Base-by-base conservation (phyloP, 2,888 invertebrate genomes). In the Microctonus hyperodae region DNA sequence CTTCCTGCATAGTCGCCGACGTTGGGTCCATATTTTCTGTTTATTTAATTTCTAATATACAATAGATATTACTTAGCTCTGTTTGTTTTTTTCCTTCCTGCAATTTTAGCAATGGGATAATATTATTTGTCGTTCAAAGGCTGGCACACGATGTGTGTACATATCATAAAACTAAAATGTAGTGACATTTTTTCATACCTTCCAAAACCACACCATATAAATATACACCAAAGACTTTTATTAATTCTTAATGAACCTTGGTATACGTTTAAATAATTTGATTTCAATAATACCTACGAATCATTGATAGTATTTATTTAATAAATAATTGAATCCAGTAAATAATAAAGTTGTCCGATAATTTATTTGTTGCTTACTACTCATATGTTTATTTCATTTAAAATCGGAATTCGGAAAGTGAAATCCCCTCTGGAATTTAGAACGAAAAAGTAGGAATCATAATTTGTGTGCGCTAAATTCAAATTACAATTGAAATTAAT, bases 1-100 rank as follows among this genome's bases (percentile, higher is more conserved):
- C 79, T 40, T 86, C 85, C 65, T 83, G 81, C 81, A 84, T 84
- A 68, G 77, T 71, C 68, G 80, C 78, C 79, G 80, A 81, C 70
- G 65, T 68, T 57, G 50, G 31, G 51, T 60, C 55, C 44, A 48
- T 69, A 35, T 51, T 53, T 50, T 10, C 25, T 4, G 44, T 31
- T 11, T 48, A 44, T 6, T 48, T 31, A 31, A 6, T 60, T 16
- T 31, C 40, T 1, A 60, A 11, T 20, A n/a, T n/a, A n/a, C n/a
- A n/a, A n/a, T n/a, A n/a, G n/a, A n/a, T n/a, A n/a, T n/a, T n/a
- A n/a, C 28, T 60, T 44, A 11, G 20, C 25, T 58, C 13, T 35
- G 2, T 33, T 37, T 58, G 13, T 58, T n/a, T 58, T 25, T 25
- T 11, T 20, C n/a, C n/a, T n/a, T n/a, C n/a, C n/a, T n/a, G n/a